Evolutionary conservation across 53 echinoderm and acorn worm species (phyloP).

Genomic region (Hippasteria phrygiana): DNA sequence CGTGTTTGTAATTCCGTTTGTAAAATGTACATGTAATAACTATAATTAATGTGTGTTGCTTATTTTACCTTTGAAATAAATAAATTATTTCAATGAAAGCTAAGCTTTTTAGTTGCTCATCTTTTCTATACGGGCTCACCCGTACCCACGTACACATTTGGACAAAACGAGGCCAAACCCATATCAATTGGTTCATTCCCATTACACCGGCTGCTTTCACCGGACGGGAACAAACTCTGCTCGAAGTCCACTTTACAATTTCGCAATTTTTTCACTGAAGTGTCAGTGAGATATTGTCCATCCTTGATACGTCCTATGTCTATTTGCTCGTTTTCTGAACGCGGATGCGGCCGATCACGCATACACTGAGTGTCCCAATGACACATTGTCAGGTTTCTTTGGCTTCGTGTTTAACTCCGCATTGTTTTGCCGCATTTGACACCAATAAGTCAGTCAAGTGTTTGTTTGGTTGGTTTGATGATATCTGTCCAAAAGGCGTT

Average conservation of each 20-base stretch:
- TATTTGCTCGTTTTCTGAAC: not conserved
- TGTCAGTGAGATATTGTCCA: not conserved
- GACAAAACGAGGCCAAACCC: too few relatives aligned
- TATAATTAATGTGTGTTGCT: too few relatives aligned
- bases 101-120: too few relatives aligned
- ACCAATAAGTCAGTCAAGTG: not conserved
- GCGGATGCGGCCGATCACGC: not conserved
- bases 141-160: too few relatives aligned
- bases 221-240: slow-evolving; percentile 23
- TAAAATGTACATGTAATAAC: too few relatives aligned
- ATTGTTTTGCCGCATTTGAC: not conserved
- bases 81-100: too few relatives aligned
- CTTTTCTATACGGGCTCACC: too few relatives aligned
- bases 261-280: slow-evolving; percentile 15
- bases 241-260: slow-evolving; percentile 18
- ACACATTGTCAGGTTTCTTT: too few relatives aligned
- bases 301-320: not conserved
- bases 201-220: slow-evolving; percentile 4
- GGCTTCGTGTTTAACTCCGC: not conserved
- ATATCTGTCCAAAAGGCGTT: not conserved
- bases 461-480: not conserved
- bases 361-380: not conserved
- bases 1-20: too few relatives aligned
- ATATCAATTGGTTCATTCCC: too few relatives aligned
- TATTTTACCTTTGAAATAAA: too few relatives aligned